Evolutionary conservation across 2,113 vertebrate genomes (phyloP), one percentile per base, ranked within the genome.

Genomic region (Sinocyclocheilus anophthalmus): DNA sequence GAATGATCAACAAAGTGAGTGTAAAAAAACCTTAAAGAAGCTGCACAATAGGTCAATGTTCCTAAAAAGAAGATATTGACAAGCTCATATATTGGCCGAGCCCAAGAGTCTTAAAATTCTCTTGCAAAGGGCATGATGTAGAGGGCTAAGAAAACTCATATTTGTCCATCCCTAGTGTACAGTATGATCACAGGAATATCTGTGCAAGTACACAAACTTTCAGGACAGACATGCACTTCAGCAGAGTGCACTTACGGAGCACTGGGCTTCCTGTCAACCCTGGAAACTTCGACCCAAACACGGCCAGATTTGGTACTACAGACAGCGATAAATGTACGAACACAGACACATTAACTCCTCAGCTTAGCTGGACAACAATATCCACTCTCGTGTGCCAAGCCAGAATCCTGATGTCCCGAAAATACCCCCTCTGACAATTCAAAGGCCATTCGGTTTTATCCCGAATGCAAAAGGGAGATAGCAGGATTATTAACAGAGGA

Each of bases 401-500:
- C 59, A 65, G 33, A 81, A 33, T 72, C 67, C 67, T 5, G 48
- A 57, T 37, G 63, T 83, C 81, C 67, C 5, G 12, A 53, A 83
- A 73, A 73, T 4, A 80, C 37, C 57, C 42, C 48, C 76, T 53
- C 55, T 76, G 81, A 84, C 70, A 86, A 57, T 78, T 50, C 81
- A 22, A 82, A 83, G 65, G 26, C 48, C 69, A 73, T 42, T 84
- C 1, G 14, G 57, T 87, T 73, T 76, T 7, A 59, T 42, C 67
- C 69, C 53, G n/a, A 70, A 57, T 76, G 77, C 45, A 80, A 81
- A 30, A 45, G 26, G 59, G 59, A 84, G 76, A 77, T 76, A 88
- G 55, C 88, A 70, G 70, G 33, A 65, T 53, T 77, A 79, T 76
- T 81, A 81, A 75, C 48, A 76, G 76, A 67, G 57, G 72, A 80